Evolutionary conservation across 1,140 invertebrate genomes (phyloP).

Genomic region (Aradophagus sp.): DNA sequence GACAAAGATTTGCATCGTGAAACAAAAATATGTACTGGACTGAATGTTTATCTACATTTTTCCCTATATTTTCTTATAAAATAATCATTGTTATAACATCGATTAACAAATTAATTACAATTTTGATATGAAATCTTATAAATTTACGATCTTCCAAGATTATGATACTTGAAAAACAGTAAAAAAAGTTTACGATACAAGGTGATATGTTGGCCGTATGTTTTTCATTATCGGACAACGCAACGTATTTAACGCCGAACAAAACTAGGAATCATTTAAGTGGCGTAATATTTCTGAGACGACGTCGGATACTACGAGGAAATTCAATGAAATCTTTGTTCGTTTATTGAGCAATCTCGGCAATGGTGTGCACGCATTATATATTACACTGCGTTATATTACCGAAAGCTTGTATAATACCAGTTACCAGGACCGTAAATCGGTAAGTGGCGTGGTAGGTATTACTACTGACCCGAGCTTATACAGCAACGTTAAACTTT

Average conservation of each 20-base stretch:
- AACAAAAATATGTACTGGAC: no score
- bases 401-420: constrained; percentile 58
- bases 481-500: constrained; percentile 63
- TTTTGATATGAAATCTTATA: no score
- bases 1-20: no score
- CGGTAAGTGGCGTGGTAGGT: constrained; percentile 53
- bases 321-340: constrained; percentile 54
- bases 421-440: constrained; percentile 51
- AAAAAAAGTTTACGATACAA: no score
- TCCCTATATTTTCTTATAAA: no score
- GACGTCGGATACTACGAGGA: constrained; percentile 19
- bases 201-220: constrained; percentile 1
- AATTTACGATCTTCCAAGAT: no score
- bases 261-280: constrained; percentile 38
- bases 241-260: constrained; percentile 20
- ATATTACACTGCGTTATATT: constrained; percentile 57
- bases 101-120: no score
- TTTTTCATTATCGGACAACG: constrained; percentile 21
- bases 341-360: constrained; percentile 54
- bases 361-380: constrained; percentile 45
- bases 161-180: no score
- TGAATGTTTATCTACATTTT: no score
- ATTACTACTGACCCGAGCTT: constrained; percentile 48
- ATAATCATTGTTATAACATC: no score
- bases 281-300: constrained; percentile 45